Base-by-base conservation (phyloP, 2,113 vertebrate genomes). In the Poicephalus meyeri region DNA sequence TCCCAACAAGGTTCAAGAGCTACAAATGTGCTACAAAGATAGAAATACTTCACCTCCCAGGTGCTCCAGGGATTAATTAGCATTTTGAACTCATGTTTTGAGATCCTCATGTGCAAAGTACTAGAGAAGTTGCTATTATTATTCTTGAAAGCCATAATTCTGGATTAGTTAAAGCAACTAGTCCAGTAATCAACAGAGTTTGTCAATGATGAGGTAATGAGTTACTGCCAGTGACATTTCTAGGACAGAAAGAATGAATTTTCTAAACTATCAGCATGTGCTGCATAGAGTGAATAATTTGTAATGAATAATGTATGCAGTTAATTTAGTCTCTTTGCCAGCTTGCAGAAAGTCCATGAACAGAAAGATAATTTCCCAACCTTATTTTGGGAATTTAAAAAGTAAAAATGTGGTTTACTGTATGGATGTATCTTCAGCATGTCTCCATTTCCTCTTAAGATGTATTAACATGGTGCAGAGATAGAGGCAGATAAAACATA, bases 211-310 rank as follows among this genome's bases (percentile, higher is more conserved):
- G 80, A 87, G 77, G 83, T 93, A 96, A 88, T 46, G 71, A 96
- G 70, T 94, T 95, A 96, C 86, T 93, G 83, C 66, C 96, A 95
- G 95, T 95, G 96, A 96, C 96, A 95, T 95, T 96, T 97, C 95
- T 96, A 95, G 96, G 96, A 91, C 95, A 96, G 91, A 93, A 96
- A 96, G 88, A 89, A 92, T 76, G 96, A 94, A 93, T 95, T 97
- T 95, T 89, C 93, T 93, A 94, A 96, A 97, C 95, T 96, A 94
- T 96, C 92, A 89, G 92, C 91, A 89, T 80, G 84, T 93, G 86
- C 91, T 94, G 95, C 86, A 92, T 77, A 69, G 58, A 96, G 58
- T 87, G 92, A 97, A 93, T 94, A 93, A 96, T 92, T 96, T 93
- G 88, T 66, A 87, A 96, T 96, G 95, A 96, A 96, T 96, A 96